Evolutionary conservation across 2,113 vertebrate species (phyloP).

Genomic region (Vulpes vulpes): DNA sequence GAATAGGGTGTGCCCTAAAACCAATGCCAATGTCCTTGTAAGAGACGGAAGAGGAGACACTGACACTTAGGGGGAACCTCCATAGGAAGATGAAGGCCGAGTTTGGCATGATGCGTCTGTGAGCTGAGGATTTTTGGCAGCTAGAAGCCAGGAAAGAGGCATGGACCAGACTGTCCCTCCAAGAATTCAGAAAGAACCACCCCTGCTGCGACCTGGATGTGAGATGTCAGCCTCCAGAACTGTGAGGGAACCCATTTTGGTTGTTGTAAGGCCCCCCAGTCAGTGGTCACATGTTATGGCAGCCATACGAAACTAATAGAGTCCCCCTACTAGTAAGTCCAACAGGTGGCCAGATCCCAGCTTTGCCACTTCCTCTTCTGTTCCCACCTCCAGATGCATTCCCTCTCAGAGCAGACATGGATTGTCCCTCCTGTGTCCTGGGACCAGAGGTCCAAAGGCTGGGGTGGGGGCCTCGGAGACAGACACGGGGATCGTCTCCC

Average conservation of each 20-base stretch:
- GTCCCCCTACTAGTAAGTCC: neutral
- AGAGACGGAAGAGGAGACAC: neutral
- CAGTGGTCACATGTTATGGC: neutral
- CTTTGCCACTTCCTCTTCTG: neutral
- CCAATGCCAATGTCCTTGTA: neutral
- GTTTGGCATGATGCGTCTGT: neutral
- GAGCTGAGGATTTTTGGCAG: neutral
- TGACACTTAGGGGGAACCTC: neutral
- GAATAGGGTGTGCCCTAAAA: neutral
- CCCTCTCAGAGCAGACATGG: neutral
- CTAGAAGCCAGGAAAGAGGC: neutral
- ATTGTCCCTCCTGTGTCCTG: too few relatives aligned
- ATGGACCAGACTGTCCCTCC: neutral
- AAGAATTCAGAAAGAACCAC: neutral
- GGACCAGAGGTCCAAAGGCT: neutral
- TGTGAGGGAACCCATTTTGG: neutral
- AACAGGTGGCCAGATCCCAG: neutral
- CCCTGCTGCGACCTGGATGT: neutral
- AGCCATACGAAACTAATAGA: neutral
- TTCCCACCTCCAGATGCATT: neutral
- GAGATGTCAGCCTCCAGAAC: neutral
- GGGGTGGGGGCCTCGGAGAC: neutral
- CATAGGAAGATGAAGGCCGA: neutral
- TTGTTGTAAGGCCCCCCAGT: neutral
- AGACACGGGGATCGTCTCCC: neutral